These are phyloP conservation scores for Poecilia picta DNA, from an alignment of 2,797 vertebrate genomes.

Conservation along the genomic window DNA sequence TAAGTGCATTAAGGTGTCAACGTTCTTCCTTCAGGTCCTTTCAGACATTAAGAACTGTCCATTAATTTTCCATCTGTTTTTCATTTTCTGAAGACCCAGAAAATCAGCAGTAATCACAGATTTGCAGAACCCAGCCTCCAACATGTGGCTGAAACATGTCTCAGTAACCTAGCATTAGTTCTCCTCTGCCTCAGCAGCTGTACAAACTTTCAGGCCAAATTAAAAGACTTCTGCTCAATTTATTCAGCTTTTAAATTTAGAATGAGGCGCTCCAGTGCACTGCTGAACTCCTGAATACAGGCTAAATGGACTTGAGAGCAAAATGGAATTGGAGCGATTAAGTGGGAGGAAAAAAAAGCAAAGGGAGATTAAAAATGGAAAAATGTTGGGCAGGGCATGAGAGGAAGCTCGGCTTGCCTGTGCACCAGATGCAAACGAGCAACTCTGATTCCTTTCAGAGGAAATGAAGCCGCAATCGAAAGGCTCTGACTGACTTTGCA, in stretches of 20 bases:
- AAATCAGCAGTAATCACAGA: neutral
- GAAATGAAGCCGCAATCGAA: conserved; percentile 41
- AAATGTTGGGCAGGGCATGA: conserved; percentile 46
- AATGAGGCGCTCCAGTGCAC: conserved; percentile 41
- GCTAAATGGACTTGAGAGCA: conserved; percentile 56
- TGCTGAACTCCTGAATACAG: conserved; percentile 55
- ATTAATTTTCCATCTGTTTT: neutral
- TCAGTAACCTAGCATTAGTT: conserved; percentile 25
- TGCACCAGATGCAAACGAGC: conserved; percentile 48
- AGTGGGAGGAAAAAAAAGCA: conserved; percentile 8
- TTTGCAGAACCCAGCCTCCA: conserved; percentile 9
- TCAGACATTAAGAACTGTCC: neutral
- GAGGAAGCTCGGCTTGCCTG: conserved; percentile 21
- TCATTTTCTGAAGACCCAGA: neutral
- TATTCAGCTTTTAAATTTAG: conserved; percentile 67
- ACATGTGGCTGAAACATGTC: conserved; percentile 44
- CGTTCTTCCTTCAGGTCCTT: neutral
- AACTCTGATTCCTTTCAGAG: conserved; percentile 31
- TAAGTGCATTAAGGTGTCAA: neutral
- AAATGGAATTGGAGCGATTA: conserved; percentile 66
- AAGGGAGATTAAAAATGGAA: conserved; percentile 60
- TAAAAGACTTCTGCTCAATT: conserved; percentile 51
- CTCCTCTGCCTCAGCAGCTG: conserved; percentile 26
- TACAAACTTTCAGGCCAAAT: conserved; percentile 27
- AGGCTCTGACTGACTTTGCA: conserved; percentile 18